Percentiles rank a stretch among this genome's conserved stretches.
phyloP scores from a whole-genome alignment of 2,797 vertebrate genomes.

The Orientallactaga sibirica region DNA sequence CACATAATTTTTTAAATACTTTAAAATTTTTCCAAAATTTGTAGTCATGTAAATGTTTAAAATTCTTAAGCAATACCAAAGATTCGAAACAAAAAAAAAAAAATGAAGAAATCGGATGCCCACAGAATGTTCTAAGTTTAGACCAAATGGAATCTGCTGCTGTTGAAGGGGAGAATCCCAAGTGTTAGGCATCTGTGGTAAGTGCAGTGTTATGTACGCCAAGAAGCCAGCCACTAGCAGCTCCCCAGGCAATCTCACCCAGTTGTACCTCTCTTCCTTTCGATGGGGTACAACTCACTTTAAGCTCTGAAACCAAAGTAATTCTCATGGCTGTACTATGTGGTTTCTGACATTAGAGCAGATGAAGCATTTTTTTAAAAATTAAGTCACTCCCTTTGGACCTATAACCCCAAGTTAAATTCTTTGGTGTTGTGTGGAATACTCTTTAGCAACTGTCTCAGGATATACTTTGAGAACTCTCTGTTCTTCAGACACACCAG shows the following conservation, averaged over 20 bases:
- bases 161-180: not conserved
- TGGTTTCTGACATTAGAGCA: not conserved
- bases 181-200: not conserved
- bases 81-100: not conserved
- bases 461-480: not conserved
- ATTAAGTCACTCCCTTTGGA: not conserved
- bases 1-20: too few species aligned
- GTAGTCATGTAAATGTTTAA: not conserved
- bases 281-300: not conserved
- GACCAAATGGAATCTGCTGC: not conserved
- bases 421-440: not conserved
- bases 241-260: not conserved
- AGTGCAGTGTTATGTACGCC: not conserved
- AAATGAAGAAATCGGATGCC: not conserved
- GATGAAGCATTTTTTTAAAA: not conserved
- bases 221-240: not conserved
- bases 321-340: not conserved
- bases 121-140: constrained; percentile 4
- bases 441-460: not conserved
- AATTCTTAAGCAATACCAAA: not conserved
- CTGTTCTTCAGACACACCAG: not conserved
- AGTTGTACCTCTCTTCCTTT: not conserved
- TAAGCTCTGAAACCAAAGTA: not conserved
- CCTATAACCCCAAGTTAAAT: not conserved
- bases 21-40: too few species aligned